Percentiles rank a stretch among this genome's conserved stretches.
These are phyloP conservation scores for Pocillopora damicornis DNA, from an alignment of 64 coral and sea anemone species.

Conservation along the genomic window DNA sequence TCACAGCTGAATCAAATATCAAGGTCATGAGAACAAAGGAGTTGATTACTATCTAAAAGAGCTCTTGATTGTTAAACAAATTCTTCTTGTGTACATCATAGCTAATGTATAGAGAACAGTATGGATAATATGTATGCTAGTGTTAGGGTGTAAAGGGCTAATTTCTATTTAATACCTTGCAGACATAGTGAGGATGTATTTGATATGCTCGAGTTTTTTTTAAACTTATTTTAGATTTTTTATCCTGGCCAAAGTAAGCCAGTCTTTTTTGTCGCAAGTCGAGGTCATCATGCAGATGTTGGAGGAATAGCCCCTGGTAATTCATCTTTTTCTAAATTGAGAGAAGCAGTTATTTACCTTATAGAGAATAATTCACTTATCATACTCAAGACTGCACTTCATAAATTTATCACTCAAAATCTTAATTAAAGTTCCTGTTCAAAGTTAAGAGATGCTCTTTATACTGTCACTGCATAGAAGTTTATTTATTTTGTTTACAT, in stretches of 20 bases:
- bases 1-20: too few species aligned
- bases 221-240: constrained; percentile 50
- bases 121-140: too few species aligned
- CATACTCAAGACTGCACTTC: too few species aligned
- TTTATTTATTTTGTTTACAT: neutral
- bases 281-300: constrained; percentile 79
- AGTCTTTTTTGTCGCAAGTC: constrained; percentile 78
- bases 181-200: too few species aligned
- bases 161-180: too few species aligned
- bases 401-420: neutral
- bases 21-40: too few species aligned
- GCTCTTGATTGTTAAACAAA: too few species aligned
- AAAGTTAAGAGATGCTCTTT: neutral
- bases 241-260: constrained; percentile 67
- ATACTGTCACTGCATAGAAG: neutral
- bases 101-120: too few species aligned
- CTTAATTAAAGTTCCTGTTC: neutral
- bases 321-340: neutral
- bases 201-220: neutral
- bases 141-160: too few species aligned
- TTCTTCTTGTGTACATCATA: too few species aligned
- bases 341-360: neutral
- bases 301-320: constrained; percentile 65
- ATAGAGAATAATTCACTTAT: too few species aligned
- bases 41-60: too few species aligned